phyloP scores from a whole-genome alignment of 2,888 invertebrate species.

The Melitaea athalia region DNA sequence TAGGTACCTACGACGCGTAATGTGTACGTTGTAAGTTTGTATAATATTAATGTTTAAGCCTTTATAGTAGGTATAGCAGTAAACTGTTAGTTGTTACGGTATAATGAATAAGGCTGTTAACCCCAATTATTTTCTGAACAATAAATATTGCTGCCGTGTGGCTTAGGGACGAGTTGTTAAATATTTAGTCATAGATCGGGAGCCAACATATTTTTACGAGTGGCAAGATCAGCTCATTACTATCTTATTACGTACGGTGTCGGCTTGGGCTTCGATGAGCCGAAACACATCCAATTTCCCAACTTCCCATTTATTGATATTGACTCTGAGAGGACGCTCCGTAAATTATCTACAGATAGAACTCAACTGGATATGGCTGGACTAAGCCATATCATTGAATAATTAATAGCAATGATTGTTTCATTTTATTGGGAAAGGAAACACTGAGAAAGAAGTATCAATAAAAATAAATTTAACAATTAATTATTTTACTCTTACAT shows the following conservation, averaged over 20 bases:
- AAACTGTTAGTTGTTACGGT: background rate
- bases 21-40: too few species aligned
- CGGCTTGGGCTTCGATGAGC: conserved; percentile 64
- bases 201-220: conserved; percentile 79
- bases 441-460: too few species aligned
- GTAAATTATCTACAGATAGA: conserved; percentile 58
- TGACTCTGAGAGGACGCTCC: conserved; percentile 78
- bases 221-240: conserved; percentile 73
- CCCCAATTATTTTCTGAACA: conserved; percentile 6
- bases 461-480: too few species aligned
- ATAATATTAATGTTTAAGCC: too few species aligned
- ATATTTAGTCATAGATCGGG: conserved; percentile 74
- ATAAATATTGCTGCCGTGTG: conserved; percentile 4
- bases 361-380: conserved; percentile 54
- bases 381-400: conserved; percentile 15
- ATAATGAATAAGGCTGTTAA: background rate
- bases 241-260: conserved; percentile 77
- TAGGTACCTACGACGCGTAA: too few species aligned
- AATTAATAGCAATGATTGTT: background rate
- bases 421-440: too few species aligned
- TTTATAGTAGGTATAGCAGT: background rate
- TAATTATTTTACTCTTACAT: too few species aligned
- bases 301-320: conserved; percentile 82
- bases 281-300: conserved; percentile 82
- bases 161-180: conserved; percentile 55